Evolutionary conservation across 2,113 vertebrate species (phyloP).

Genomic region (Hippopotamus amphibius): DNA sequence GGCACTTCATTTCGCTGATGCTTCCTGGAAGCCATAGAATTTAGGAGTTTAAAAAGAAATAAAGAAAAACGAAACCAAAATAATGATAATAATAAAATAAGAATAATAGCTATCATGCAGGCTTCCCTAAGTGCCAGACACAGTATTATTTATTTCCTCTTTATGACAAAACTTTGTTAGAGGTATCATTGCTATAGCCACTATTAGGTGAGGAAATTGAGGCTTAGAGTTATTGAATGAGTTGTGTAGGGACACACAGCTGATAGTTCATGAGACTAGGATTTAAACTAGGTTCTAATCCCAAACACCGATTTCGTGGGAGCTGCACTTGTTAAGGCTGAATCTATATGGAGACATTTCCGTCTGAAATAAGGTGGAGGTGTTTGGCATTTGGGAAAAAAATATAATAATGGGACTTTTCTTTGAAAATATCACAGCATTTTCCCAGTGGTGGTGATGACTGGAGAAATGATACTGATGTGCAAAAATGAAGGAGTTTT

Average conservation of each 20-base stretch:
- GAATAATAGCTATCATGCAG: neutral
- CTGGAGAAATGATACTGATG: neutral
- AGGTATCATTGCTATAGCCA: neutral
- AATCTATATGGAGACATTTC: neutral
- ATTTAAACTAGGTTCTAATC: neutral
- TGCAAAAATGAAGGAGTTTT: neutral
- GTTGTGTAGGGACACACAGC: neutral
- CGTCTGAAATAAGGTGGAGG: neutral
- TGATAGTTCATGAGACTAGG: neutral
- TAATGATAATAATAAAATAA: neutral
- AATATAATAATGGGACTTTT: neutral
- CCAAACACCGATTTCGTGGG: neutral
- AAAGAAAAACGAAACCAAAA: constrained; percentile 68
- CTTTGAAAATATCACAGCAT: neutral
- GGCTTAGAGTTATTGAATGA: neutral
- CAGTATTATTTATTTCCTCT: neutral
- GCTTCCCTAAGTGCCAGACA: neutral
- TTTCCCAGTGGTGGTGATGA: neutral
- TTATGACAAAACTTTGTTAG: neutral
- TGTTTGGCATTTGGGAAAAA: neutral
- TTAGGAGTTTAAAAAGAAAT: constrained; percentile 84
- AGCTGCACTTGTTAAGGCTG: neutral
- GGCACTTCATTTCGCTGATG: constrained; percentile 82
- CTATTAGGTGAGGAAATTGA: neutral
- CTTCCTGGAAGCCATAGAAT: constrained; percentile 87